Evolutionary conservation across 2,888 invertebrate genomes (phyloP).

Genomic region (Drosophila aldrichi): DNA sequence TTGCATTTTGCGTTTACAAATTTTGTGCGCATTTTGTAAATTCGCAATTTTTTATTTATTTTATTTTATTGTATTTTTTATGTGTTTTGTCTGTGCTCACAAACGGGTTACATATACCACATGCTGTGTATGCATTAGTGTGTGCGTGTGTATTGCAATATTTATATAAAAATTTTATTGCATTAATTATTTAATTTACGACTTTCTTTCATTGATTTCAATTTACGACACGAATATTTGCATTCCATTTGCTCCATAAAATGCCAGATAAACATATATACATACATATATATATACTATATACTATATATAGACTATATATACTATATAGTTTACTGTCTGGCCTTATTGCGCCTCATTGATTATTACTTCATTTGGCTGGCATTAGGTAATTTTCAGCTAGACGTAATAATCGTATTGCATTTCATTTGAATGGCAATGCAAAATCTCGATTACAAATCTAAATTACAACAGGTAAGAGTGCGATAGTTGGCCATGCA

Average conservation of each 20-base stretch:
- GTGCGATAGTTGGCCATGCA: not conserved
- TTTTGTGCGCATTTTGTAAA: slow-evolving; percentile 6
- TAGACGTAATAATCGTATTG: slow-evolving; percentile 8
- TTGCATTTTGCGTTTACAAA: slow-evolving; percentile 64
- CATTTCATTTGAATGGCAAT: slow-evolving; percentile 21
- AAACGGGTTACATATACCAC: slow-evolving; percentile 67
- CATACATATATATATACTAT: not conserved
- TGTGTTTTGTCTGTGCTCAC: slow-evolving; percentile 30
- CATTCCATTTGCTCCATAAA: slow-evolving; percentile 51
- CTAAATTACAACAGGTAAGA: not conserved
- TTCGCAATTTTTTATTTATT: slow-evolving; percentile 7
- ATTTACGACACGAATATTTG: slow-evolving; percentile 61
- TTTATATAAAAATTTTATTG: slow-evolving; percentile 71
- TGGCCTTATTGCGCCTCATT: slow-evolving; percentile 55
- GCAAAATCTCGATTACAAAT: slow-evolving; percentile 37
- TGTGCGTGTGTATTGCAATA: slow-evolving; percentile 52
- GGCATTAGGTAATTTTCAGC: slow-evolving; percentile 45
- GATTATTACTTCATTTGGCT: slow-evolving; percentile 38
- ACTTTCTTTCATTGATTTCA: slow-evolving; percentile 71
- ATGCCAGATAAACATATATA: slow-evolving; percentile 16
- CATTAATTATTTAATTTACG: slow-evolving; percentile 79
- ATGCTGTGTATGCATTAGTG: slow-evolving; percentile 44
- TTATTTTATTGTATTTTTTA: slow-evolving; percentile 7
- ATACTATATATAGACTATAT: slow-evolving; percentile 5
- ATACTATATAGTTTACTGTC: slow-evolving; percentile 11